Base-by-base conservation (phyloP, 2,113 vertebrate genomes). In the Thunnus thynnus region DNA sequence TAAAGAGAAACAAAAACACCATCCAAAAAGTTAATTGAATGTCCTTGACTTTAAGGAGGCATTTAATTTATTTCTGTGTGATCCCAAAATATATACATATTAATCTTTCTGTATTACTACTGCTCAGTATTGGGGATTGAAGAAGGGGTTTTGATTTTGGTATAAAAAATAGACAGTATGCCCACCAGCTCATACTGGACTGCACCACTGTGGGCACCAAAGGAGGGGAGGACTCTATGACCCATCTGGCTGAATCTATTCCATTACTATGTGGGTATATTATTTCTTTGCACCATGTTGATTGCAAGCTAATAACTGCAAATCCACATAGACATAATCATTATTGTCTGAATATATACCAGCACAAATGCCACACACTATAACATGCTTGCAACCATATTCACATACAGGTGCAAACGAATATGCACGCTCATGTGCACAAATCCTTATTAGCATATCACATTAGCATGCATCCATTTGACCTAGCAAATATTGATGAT, bases 401-500 rank as follows among this genome's bases (percentile, higher is more conserved):
- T 41, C 10, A 46, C 52, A 25, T 46, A 67, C 77, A 57, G 61
- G 22, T 51, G 69, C 73, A 56, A 54, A 61, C 60, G 72, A 52
- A 71, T 54, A 71, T 64, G 68, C 56, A 76, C 48, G 48, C 69
- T 60, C 61, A 50, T 71, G 61, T 74, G 51, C 58, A 51, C 70
- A 70, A 56, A 51, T 44, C 25, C 55, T n/a, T 54, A 85, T 68
- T 86, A 78, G 52, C 57, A 74, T 65, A 72, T 60, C 51, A 44
- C 57, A 88, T 76, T 77, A 70, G 51, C 72, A 82, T 72, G 75
- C 63, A 72, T 64, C 36, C 46, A 71, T 86, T 77, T 87, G 55
- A 89, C 72, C 76, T 64, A 54, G 67, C 72, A 89, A 84, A 91
- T 88, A 87, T 63, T 73, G 78, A 83, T 70, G 57, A 86, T 86